phyloP scores from a whole-genome alignment of 2,113 vertebrate species.

The Lycocorax pyrrhopterus region DNA sequence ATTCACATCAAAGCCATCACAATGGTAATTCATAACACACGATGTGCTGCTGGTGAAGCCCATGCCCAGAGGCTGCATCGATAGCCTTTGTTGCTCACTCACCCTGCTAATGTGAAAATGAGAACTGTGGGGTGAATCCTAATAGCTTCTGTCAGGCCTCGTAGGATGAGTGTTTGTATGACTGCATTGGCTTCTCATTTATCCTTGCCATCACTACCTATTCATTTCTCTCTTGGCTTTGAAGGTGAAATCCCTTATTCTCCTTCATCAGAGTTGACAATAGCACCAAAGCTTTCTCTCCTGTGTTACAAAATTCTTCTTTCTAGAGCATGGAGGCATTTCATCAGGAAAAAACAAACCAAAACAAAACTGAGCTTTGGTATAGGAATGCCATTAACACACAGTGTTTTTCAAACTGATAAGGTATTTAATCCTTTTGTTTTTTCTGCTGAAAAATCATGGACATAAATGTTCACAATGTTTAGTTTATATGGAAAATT shows the following conservation, averaged over 20 bases:
- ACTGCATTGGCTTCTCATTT: conserved; percentile 55
- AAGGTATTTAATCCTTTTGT: rapidly evolving
- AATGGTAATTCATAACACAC: conserved; percentile 14
- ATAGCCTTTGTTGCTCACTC: conserved; percentile 7
- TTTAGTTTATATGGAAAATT: neutral
- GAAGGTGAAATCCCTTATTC: conserved; percentile 59
- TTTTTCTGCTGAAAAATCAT: neutral
- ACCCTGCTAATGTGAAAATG: conserved; percentile 33
- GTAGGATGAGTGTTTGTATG: conserved; percentile 42
- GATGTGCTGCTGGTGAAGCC: neutral
- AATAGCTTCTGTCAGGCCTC: conserved; percentile 43
- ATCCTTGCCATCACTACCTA: conserved; percentile 49
- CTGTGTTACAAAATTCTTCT: neutral
- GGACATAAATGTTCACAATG: neutral
- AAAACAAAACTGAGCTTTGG: neutral
- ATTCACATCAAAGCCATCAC: conserved; percentile 26
- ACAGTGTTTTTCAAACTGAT: neutral
- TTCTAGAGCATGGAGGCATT: neutral
- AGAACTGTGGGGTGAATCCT: conserved; percentile 55
- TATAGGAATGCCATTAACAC: neutral
- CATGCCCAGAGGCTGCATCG: neutral
- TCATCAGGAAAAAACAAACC: neutral
- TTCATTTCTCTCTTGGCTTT: conserved; percentile 51
- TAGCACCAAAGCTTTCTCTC: neutral
- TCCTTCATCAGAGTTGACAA: conserved; percentile 57